Evolutionary conservation across 1,140 invertebrate species (phyloP).

Genomic region (Coenobita brevimanus): DNA sequence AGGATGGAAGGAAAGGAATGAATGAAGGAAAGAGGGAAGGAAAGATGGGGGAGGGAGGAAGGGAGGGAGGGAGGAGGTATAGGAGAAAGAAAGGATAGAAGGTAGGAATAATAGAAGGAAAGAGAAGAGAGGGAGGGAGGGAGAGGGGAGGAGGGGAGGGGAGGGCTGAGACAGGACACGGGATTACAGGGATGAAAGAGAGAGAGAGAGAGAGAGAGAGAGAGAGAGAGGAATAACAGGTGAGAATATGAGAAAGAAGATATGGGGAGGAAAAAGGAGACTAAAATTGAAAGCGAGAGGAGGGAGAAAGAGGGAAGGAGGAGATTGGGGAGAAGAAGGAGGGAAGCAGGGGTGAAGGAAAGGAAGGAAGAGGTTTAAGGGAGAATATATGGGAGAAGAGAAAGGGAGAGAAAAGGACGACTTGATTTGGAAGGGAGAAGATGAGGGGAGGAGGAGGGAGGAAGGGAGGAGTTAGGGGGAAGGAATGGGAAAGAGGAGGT

Average conservation of each 20-base stretch:
- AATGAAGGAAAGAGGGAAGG: neutral
- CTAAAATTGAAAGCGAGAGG: too few relatives aligned
- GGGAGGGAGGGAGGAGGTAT: neutral
- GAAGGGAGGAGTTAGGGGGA: too few relatives aligned
- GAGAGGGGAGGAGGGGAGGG: neutral
- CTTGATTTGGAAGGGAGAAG: too few relatives aligned
- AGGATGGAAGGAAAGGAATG: neutral
- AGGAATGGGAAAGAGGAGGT: too few relatives aligned
- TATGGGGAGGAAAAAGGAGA: neutral
- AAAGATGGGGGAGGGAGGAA: neutral
- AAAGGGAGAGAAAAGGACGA: too few relatives aligned
- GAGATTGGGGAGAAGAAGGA: too few relatives aligned
- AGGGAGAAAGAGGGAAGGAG: too few relatives aligned
- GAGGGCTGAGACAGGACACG: neutral
- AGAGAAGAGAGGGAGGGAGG: neutral
- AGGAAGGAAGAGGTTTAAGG: neutral
- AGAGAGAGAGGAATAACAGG: neutral
- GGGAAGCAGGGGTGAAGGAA: neutral
- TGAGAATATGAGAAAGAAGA: neutral
- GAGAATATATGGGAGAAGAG: neutral
- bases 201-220: neutral
- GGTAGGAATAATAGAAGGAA: neutral
- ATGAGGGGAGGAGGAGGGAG: too few relatives aligned
- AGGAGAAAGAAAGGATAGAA: neutral
- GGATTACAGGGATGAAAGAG: neutral